These are phyloP conservation scores for Zingel zingel DNA, from an alignment of 2,113 vertebrate genomes.

Conservation along the genomic window DNA sequence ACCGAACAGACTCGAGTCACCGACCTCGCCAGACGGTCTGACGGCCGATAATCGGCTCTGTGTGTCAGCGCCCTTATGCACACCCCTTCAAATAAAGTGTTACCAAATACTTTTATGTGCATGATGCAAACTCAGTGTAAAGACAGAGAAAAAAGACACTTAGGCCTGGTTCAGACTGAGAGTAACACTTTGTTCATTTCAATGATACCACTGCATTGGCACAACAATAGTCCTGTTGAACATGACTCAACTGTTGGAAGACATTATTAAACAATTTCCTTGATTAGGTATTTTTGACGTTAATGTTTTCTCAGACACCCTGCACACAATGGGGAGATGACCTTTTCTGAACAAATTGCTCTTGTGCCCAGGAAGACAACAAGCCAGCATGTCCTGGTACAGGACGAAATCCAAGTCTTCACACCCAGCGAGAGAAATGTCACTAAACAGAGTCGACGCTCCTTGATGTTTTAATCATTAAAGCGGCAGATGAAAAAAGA, in stretches of 20 bases:
- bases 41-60: too few relatives aligned
- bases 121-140: constrained; percentile 10
- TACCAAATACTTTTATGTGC: background rate
- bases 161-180: background rate
- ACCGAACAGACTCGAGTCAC: too few relatives aligned
- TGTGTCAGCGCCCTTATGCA: too few relatives aligned
- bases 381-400: background rate
- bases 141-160: background rate
- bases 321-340: background rate
- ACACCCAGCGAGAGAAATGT: constrained; percentile 15
- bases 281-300: background rate
- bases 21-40: too few relatives aligned
- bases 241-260: background rate
- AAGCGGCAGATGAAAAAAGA: constrained; percentile 14
- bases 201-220: background rate
- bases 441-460: constrained; percentile 13
- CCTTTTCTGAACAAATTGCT: background rate
- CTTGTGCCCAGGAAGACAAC: background rate
- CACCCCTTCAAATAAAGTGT: too few relatives aligned
- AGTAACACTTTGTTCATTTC: background rate
- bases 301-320: background rate
- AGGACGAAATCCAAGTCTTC: constrained; percentile 5
- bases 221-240: background rate
- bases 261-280: background rate
- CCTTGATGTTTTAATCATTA: constrained; percentile 54